These are phyloP conservation scores for Euplagia quadripunctaria DNA, from an alignment of 2,888 invertebrate species.

Conservation along the genomic window DNA sequence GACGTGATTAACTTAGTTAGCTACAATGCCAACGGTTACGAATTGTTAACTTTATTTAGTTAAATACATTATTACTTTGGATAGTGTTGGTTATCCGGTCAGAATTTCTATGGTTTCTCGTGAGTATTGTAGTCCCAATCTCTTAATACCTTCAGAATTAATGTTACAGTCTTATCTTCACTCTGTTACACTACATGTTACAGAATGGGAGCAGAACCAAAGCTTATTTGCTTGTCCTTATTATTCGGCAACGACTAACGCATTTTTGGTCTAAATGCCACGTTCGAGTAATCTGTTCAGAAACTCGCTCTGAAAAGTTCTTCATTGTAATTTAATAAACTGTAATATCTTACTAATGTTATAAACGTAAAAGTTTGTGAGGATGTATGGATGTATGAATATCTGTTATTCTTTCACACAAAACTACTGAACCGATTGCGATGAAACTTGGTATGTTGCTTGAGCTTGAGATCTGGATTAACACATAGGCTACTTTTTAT, in stretches of 20 bases:
- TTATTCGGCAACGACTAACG: neutral
- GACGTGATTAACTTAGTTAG: conserved; percentile 43
- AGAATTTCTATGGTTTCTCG: neutral
- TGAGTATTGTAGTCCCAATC: neutral
- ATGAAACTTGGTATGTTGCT: no score
- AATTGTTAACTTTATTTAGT: conserved; percentile 45
- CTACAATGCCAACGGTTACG: conserved; percentile 36
- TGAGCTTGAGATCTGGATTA: no score
- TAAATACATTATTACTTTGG: conserved; percentile 17
- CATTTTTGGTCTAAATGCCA: neutral
- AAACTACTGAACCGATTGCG: no score
- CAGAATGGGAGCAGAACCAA: no score
- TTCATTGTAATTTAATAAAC: neutral
- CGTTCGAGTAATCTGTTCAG: neutral
- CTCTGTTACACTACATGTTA: no score
- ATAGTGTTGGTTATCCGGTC: neutral
- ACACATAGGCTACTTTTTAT: no score
- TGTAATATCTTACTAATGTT: no score
- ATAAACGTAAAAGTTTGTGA: no score
- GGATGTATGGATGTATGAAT: no score
- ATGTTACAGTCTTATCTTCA: neutral
- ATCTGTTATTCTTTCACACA: no score
- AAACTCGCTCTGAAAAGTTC: neutral
- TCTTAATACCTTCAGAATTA: neutral
- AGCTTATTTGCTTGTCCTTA: no score